Percentiles rank a stretch among this genome's conserved stretches.
Conservation (phyloP, 2,888 invertebrate species). For the Archaeoteleia sp. region DNA sequence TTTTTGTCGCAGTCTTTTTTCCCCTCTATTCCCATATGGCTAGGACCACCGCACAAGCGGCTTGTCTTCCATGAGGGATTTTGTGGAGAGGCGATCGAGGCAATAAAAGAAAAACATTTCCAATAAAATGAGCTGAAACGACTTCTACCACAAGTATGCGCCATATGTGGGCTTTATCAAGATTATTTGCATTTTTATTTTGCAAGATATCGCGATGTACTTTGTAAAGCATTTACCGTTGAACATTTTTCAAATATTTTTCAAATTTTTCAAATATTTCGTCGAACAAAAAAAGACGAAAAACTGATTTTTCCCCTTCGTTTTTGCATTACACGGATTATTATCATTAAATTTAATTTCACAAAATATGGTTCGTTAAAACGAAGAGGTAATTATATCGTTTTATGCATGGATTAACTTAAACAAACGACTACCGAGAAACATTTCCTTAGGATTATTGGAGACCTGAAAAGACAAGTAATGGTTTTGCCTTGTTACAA, state of each 20-base stretch:
- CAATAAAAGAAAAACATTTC: conserved; percentile 36
- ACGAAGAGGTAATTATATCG: conserved; percentile 7
- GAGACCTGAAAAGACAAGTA: conserved; percentile 30
- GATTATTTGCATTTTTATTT: conserved; percentile 30
- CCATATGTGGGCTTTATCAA: conserved; percentile 30
- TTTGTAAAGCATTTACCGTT: too few relatives aligned
- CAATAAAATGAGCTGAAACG: conserved; percentile 43
- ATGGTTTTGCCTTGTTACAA: conserved; percentile 35
- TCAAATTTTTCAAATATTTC: background rate
- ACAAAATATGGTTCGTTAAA: background rate
- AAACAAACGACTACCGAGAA: conserved; percentile 10
- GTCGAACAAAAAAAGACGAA: too few relatives aligned
- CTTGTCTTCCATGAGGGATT: conserved; percentile 39
- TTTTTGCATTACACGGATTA: conserved; percentile 2
- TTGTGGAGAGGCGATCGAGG: conserved; percentile 29
- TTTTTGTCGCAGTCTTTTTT: conserved; percentile 33
- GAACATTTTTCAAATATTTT: too few relatives aligned
- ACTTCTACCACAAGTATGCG: conserved; percentile 20
- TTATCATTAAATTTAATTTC: conserved; percentile 7
- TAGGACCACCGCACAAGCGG: conserved; percentile 14
- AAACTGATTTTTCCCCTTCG: too few relatives aligned
- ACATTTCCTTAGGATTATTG: conserved; percentile 26
- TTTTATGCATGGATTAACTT: conserved; percentile 7
- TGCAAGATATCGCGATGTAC: conserved; percentile 3
- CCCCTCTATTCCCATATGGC: conserved; percentile 14